Evolutionary conservation across 2,888 invertebrate genomes (phyloP).

Genomic region (Xestia c-nigrum): DNA sequence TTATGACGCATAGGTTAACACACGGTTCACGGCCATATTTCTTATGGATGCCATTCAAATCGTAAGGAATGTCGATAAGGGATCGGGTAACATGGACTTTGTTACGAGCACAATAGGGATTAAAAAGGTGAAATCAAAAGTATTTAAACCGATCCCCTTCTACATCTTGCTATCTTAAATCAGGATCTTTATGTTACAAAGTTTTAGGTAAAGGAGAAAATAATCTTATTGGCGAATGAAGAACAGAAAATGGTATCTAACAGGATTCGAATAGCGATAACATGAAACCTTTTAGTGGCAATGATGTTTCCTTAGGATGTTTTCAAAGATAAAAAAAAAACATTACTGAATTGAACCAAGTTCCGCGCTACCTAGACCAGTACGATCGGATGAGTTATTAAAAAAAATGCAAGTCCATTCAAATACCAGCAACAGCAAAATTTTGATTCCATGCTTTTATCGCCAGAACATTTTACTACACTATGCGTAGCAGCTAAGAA

Average conservation of each 20-base stretch:
- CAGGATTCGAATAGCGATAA: not conserved
- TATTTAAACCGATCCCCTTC: slow-evolving; percentile 15
- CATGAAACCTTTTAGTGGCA: slow-evolving; percentile 13
- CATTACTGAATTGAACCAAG: not conserved
- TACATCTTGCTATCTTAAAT: slow-evolving; percentile 11
- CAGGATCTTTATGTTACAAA: slow-evolving; percentile 26
- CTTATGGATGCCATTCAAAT: slow-evolving; percentile 25
- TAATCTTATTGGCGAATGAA: slow-evolving; percentile 1
- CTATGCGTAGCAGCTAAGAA: slow-evolving; percentile 14
- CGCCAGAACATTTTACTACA: slow-evolving; percentile 11
- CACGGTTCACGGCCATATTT: slow-evolving; percentile 44
- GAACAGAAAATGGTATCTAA: slow-evolving; percentile 17
- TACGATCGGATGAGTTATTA: not conserved
- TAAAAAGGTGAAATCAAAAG: slow-evolving; percentile 39
- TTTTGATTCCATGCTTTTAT: slow-evolving; percentile 7
- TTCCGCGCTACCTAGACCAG: not conserved
- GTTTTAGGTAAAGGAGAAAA: slow-evolving; percentile 12
- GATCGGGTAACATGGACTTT: slow-evolving; percentile 27
- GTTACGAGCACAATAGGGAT: slow-evolving; percentile 15
- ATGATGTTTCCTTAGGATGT: not conserved
- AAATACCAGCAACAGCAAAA: not conserved
- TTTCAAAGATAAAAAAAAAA: not conserved
- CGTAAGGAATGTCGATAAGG: slow-evolving; percentile 42
- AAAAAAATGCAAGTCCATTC: not conserved
- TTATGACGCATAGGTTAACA: slow-evolving; percentile 56